Conservation (phyloP, 2,888 invertebrate genomes). For the Urechis unicinctus region DNA sequence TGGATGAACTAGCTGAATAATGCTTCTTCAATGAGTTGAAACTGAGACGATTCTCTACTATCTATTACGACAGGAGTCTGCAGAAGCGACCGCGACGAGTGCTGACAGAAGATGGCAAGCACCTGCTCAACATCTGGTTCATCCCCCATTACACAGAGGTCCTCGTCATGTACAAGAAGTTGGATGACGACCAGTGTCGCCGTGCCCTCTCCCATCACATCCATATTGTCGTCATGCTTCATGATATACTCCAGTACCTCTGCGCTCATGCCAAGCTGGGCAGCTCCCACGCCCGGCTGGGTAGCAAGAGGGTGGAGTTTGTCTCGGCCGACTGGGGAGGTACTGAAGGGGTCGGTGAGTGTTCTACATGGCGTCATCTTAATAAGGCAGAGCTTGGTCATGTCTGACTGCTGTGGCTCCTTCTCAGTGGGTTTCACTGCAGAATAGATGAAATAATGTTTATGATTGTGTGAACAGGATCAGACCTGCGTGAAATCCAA, state of each 20-base stretch:
- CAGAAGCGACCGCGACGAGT: slow-evolving; percentile 40
- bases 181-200: slow-evolving; percentile 33
- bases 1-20: too few species aligned
- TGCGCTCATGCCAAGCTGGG: slow-evolving; percentile 45
- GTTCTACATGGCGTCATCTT: too few species aligned
- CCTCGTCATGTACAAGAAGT: slow-evolving; percentile 40
- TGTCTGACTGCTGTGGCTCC: too few species aligned
- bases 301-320: slow-evolving; percentile 34
- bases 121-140: slow-evolving; percentile 49
- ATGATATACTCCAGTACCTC: slow-evolving; percentile 48
- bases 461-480: slow-evolving; percentile 24
- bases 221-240: slow-evolving; percentile 37
- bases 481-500: slow-evolving; percentile 47
- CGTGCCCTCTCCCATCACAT: slow-evolving; percentile 32
- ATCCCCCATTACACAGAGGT: slow-evolving; percentile 46
- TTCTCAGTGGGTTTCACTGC: too few species aligned
- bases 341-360: slow-evolving; percentile 43
- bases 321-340: slow-evolving; percentile 48
- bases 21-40: not conserved
- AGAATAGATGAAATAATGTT: too few species aligned
- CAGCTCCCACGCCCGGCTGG: slow-evolving; percentile 34
- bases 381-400: too few species aligned
- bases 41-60: not conserved
- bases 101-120: slow-evolving; percentile 37
- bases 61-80: slow-evolving; percentile 25